Base-by-base conservation (phyloP, 2,113 vertebrate genomes). In the Eudorcas thomsonii region DNA sequence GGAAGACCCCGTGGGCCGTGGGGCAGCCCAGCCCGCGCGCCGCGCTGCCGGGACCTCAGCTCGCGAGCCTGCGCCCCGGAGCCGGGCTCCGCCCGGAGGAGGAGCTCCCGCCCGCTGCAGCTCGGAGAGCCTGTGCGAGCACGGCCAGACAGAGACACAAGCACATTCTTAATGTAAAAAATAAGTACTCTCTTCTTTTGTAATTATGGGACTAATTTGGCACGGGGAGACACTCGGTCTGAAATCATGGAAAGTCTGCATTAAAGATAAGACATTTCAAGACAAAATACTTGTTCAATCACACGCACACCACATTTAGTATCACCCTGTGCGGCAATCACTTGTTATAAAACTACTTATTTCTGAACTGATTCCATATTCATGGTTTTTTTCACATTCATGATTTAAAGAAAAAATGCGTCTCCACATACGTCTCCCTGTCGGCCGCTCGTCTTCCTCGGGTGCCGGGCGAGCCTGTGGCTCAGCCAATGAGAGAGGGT, bases 281-380 rank as follows among this genome's bases (percentile, higher is more conserved):
- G 17, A 33, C 33, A 86, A 96, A 95, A 82, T 81, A 28, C 19
- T 8, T 57, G 95, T 87, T 88, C 45, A 80, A n/a, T 15, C 86
- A 28, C 26, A 87, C 5, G 1, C 19, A n/a, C 7, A n/a, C 7
- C 39, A 45, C 17, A 9, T 89, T 92, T 54, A 67, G 26, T 26
- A 80, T 12, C 36, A 33, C 39, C 55, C 26, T 36, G 39, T 15
- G 33, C 13, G 71, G 16, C 60, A 54, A 9, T 52, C 50, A 64
- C 81, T 45, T 71, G 50, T 36, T 80, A 89, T 77, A 86, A 91
- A 96, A n/a, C 39, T 45, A 36, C 82, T 36, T 83, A 52, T 78
- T 50, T 71, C 30, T 71, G 57, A 89, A 86, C 59, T 54, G 33
- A 71, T 82, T 94, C 95, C 90, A 88, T 94, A 67, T 43, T 54